Conservation (phyloP, 2,797 vertebrate species). For the Leptoclinus maculatus region DNA sequence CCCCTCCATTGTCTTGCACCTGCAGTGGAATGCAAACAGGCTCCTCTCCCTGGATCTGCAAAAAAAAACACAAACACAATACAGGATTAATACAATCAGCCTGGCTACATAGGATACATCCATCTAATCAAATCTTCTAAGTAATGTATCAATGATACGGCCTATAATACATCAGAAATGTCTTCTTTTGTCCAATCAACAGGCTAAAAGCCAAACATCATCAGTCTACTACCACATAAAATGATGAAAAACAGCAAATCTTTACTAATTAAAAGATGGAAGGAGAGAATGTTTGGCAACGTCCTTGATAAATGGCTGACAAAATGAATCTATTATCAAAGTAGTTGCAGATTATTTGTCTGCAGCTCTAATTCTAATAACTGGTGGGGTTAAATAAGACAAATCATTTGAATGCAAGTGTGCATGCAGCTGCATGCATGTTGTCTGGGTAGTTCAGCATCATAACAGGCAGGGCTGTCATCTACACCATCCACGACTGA, state of each 20-base stretch:
- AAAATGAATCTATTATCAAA: background rate
- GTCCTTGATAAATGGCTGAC: background rate
- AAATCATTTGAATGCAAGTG: background rate
- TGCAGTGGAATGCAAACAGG: conserved; percentile 76
- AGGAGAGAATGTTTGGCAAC: background rate
- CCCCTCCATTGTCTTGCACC: conserved; percentile 92
- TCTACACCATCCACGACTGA: background rate
- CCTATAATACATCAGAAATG: background rate
- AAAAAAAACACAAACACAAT: background rate
- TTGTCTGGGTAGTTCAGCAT: background rate
- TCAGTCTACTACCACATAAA: background rate
- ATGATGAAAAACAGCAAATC: background rate
- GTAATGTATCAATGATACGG: background rate
- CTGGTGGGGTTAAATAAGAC: too few relatives aligned
- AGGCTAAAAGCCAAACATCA: background rate
- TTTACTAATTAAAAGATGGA: background rate
- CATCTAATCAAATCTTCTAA: background rate
- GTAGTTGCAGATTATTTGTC: background rate
- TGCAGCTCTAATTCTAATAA: background rate
- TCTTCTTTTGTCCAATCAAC: background rate
- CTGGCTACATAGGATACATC: background rate
- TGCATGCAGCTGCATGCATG: background rate
- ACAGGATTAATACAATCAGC: background rate
- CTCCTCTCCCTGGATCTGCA: conserved; percentile 72
- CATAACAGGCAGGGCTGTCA: background rate